Evolutionary conservation across 1,140 invertebrate genomes (phyloP), one percentile per base, ranked within the genome.

Genomic region (Zaprionus kolodkinae): DNA sequence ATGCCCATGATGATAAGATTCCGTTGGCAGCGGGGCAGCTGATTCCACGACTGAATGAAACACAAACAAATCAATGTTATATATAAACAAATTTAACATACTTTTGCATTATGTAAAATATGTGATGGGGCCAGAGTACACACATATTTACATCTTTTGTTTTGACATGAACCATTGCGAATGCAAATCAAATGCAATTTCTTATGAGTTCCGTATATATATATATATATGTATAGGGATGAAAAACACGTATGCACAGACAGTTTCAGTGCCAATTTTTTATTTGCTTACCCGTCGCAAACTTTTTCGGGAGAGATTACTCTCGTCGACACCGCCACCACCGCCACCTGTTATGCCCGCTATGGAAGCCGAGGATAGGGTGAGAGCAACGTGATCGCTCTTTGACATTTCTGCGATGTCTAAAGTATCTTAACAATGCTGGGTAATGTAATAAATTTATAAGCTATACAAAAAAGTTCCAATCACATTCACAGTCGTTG

Each of bases 21-120:
- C 45, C 96, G 94, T 92, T 97, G 97, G 84, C 97, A 95, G 79
- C 96, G 94, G n/a, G 97, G 97, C 40, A 97, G 91, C 81, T 96
- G 95, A 86, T 97, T 96, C 97, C 96, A 97, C 92, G 94, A 93
- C 96, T 97, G 81, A 94, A 50, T 52, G 0, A 43, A n/a, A 35
- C 27, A 48, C 60, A 71, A 43, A 65, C n/a, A 68, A n/a, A n/a
- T n/a, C 21, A 48, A 66, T 59, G 25, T 45, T 45, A 45, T 7
- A 7, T 0, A 9, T 15, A 45, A 1, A 43, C 13, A 0, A 40
- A 40, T 40, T n/a, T n/a, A n/a, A 40, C n/a, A 45, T 1, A 9
- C 9, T 9, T 45, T 45, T n/a, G n/a, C 7, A 15, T 45, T 33
- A 57, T 52, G 13, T 43, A 33, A 38, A 27, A 36, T 50, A 15